A percentile compares a stretch with the other conserved stretches of the same genome.
These are phyloP conservation scores for Nilaparvata lugens DNA, from an alignment of 1,140 invertebrate species.

Conservation along the genomic window DNA sequence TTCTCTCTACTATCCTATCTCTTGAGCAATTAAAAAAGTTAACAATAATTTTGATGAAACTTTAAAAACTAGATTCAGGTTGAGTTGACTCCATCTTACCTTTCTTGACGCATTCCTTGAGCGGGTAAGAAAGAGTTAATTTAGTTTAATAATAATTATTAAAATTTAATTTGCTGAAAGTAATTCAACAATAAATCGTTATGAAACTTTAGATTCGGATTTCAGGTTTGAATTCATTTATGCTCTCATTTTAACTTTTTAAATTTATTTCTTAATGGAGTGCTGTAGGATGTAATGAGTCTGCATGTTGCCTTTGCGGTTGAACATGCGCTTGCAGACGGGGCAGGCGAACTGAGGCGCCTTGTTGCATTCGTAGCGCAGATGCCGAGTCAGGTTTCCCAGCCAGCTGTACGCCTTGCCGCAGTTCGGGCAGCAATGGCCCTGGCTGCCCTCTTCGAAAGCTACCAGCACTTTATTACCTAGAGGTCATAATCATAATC, in stretches of 20 bases:
- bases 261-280: neutral
- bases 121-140: neutral
- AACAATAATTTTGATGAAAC: no score
- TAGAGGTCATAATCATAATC: no score
- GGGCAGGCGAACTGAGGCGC: constrained; percentile 36
- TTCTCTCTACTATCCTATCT: no score
- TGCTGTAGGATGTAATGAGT: constrained; percentile 11
- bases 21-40: no score
- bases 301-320: constrained; percentile 17
- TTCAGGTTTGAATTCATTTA: neutral
- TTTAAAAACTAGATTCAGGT: no score
- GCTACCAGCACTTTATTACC: no score
- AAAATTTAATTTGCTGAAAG: neutral
- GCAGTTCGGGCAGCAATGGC: constrained; percentile 20
- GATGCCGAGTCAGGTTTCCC: constrained; percentile 31
- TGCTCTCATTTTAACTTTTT: neutral
- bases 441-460: no score
- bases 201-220: neutral
- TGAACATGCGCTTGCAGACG: constrained; percentile 30
- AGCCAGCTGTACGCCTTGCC: constrained; percentile 19
- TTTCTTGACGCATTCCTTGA: no score
- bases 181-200: neutral
- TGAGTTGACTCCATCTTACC: no score
- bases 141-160: neutral
- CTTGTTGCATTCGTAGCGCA: constrained; percentile 37